Evolutionary conservation across 2,888 invertebrate genomes (phyloP), one percentile per base, ranked within the genome.

Genomic region (Trichogramma evanescens): DNA sequence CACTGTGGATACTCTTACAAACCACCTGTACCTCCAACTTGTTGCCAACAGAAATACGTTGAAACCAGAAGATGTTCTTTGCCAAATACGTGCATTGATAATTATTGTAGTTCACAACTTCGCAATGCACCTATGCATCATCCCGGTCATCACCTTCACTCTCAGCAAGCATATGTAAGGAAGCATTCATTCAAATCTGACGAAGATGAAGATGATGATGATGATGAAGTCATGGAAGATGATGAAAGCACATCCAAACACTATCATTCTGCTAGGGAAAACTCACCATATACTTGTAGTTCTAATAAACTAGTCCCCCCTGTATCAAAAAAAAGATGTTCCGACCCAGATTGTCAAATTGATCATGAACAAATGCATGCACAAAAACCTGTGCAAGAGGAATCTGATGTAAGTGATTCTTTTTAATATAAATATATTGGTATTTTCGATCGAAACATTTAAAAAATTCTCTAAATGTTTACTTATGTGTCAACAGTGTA

Each of bases 341-440:
- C 48, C 10, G 26, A 59, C 62, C 51, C 40, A 50, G 63, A 42
- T 66, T 61, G 53, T 46, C 58, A 69, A 6, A 67, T 63, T 9
- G 74, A 73, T 13, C 66, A 66, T 39, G 70, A 69, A 51, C 70
- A 69, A 9, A 53, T 72, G 49, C 59, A 72, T 52, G 50, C 59
- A 8, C 53, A 55, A 44, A 68, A 59, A 41, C 64, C 59, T 44
- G 50, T 49, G 42, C 50, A 41, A 39, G 71, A 73, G 62, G 64
- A 66, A 6, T 62, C 67, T 13, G 74, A 74, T 64, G 75, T 75
- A 68, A 69, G 9, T 58, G 59, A 54, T 51, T 52, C 6, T 55
- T 26, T 26, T 26, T 43, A 8, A 39, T 13, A 26, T 10, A 38
- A 38, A 51, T 41, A 26, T 26, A 26, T 26, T 26, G 26, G 26